phyloP scores from a whole-genome alignment of 92 coral and sea anemone species.

The Siderastrea radians region DNA sequence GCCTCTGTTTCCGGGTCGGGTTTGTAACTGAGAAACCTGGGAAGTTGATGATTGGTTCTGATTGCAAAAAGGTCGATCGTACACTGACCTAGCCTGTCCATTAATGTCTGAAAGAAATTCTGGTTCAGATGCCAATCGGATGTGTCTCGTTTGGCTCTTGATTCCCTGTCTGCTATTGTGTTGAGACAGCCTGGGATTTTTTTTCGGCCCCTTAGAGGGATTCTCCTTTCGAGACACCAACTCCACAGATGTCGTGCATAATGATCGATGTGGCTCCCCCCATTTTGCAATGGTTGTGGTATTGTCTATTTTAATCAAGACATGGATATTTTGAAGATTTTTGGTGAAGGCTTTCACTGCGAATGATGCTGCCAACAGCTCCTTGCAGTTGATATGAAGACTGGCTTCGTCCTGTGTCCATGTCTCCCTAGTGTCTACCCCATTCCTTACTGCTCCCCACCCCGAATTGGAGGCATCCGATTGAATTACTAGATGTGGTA shows the following conservation, averaged over 20 bases:
- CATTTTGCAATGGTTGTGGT: too few relatives aligned
- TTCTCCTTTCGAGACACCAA: slow-evolving; percentile 6
- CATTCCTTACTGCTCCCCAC: slow-evolving; percentile 48
- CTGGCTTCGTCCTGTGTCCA: slow-evolving; percentile 1
- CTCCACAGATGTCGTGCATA: slow-evolving; percentile 40
- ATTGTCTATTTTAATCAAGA: too few relatives aligned
- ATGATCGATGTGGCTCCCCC: neutral
- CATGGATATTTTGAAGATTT: neutral
- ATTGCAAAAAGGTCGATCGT: slow-evolving; percentile 45
- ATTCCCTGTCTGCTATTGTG: slow-evolving; percentile 33
- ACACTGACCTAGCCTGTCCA: slow-evolving; percentile 14
- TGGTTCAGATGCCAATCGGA: slow-evolving; percentile 3
- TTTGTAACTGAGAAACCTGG: slow-evolving; percentile 12
- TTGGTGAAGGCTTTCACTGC: slow-evolving; percentile 32
- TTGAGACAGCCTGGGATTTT: slow-evolving; percentile 48
- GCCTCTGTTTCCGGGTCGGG: slow-evolving; percentile 50
- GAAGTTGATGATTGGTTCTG: slow-evolving; percentile 44
- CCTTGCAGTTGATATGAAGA: slow-evolving; percentile 16
- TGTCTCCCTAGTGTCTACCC: too few relatives aligned
- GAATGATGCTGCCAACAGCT: slow-evolving; percentile 10
- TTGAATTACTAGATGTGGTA: neutral
- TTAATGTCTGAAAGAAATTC: slow-evolving; percentile 20
- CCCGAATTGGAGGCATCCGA: slow-evolving; percentile 50
- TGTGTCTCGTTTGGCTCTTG: slow-evolving; percentile 35
- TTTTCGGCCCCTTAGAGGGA: slow-evolving; percentile 13